Base-by-base conservation (phyloP, 2,113 vertebrate genomes). In the Petrocephalus microphthalmus region DNA sequence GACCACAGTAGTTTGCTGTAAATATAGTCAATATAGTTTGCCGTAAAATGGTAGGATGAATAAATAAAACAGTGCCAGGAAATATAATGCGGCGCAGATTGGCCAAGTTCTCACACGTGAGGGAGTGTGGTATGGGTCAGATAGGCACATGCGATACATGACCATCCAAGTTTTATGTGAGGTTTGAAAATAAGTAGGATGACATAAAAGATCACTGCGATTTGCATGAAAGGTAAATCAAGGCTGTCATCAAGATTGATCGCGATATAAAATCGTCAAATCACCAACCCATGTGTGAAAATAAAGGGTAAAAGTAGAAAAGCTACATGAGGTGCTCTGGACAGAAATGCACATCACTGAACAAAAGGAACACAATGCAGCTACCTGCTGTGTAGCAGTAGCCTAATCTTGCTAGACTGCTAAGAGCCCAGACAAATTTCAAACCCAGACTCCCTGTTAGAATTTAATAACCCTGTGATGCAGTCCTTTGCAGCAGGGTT, bases 381-480 rank as follows among this genome's bases (percentile, higher is more conserved):
- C 15, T 29, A 42, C 17, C 71, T 78, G 71, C 17, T 0, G 19
- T 10, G 37, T 83, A 83, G n/a, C 45, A 83, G 81, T 22, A 83
- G 45, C 45, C 13, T n/a, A 54, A 87, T 53, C 64, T 25, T 81
- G 11, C 47, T n/a, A 87, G 47, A 52, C 67, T 81, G 17, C 51
- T 49, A 53, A 22, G 19, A 5, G 64, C 3, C 57, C 10, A 49
- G 51, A 42, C 67, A 54, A 13, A 33, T 42, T 87, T 86, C 49
- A 85, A 86, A 86, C 51, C n/a, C 51, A 53, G 37, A 86, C 51
- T 86, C 57, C 84, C 84, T 71, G 57, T 47, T 74, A 56, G 60
- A 86, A 49, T 71, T 89, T 37, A 85, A 71, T 74, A 60, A 89
- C 42, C 81, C 81, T 83, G 45, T 42, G 45, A 45, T 83, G 7